phyloP scores from a whole-genome alignment of 2,888 invertebrate species.

The Melanostoma mellinum region DNA sequence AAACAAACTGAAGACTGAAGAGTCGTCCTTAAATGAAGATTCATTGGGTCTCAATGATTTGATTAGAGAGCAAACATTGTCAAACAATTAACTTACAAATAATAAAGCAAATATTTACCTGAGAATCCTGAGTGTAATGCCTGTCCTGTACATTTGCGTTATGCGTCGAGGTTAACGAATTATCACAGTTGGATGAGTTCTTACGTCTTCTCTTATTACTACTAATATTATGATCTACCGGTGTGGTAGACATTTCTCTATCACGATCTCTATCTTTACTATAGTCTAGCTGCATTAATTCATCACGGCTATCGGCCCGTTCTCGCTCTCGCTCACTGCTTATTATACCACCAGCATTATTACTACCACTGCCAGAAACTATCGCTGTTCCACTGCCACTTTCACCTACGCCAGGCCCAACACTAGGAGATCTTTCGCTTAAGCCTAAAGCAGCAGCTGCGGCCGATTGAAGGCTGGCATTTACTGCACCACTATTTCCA shows the following conservation, averaged over 20 bases:
- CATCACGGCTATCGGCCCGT: constrained; percentile 81
- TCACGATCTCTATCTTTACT: constrained; percentile 84
- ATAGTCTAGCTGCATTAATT: constrained; percentile 81
- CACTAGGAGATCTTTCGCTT: constrained; percentile 81
- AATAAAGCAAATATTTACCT: constrained; percentile 82
- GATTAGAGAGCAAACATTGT: too few relatives aligned
- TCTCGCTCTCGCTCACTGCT: constrained; percentile 73
- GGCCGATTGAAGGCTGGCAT: constrained; percentile 77
- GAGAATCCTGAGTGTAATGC: constrained; percentile 86
- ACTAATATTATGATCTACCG: constrained; percentile 83
- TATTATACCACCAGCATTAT: constrained; percentile 77
- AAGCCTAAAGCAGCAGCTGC: constrained; percentile 78
- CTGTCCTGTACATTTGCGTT: constrained; percentile 84
- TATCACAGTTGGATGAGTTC: constrained; percentile 86
- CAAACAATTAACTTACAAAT: too few relatives aligned
- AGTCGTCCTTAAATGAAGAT: too few relatives aligned
- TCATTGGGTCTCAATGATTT: too few relatives aligned
- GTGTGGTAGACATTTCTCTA: constrained; percentile 83
- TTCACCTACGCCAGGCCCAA: constrained; percentile 79
- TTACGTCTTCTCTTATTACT: constrained; percentile 84
- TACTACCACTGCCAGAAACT: constrained; percentile 74
- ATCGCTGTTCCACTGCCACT: constrained; percentile 73
- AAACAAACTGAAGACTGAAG: too few relatives aligned
- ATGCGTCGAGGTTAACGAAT: constrained; percentile 84
- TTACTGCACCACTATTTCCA: constrained; percentile 77